These are phyloP conservation scores for Drosophila mayaguana DNA, from an alignment of 2,888 invertebrate genomes.

Conservation along the genomic window DNA sequence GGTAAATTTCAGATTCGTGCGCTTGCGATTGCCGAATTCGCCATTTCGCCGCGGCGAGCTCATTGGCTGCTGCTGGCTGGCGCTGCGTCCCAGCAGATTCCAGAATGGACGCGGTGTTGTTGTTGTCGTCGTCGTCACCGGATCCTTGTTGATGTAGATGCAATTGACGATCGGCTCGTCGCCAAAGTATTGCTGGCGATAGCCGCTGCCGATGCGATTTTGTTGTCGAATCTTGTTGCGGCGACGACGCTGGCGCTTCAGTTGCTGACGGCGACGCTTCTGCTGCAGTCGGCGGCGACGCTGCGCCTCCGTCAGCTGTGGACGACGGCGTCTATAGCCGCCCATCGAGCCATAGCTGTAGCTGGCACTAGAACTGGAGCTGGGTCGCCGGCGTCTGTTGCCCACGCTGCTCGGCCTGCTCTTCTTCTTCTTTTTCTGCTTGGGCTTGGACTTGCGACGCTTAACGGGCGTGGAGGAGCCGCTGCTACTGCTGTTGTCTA, in stretches of 20 bases:
- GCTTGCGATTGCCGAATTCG: constrained; percentile 77
- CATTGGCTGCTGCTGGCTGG: constrained; percentile 22
- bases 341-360: constrained; percentile 37
- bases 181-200: constrained; percentile 50
- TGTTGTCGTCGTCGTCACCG: constrained; percentile 61
- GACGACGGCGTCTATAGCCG: constrained; percentile 65
- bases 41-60: constrained; percentile 43
- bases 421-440: constrained; percentile 34
- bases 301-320: constrained; percentile 32
- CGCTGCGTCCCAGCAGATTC: constrained; percentile 75
- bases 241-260: constrained; percentile 55
- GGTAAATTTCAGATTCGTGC: constrained; percentile 65
- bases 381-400: constrained; percentile 47
- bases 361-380: constrained; percentile 10
- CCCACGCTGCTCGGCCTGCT: constrained; percentile 28
- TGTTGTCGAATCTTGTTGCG: constrained; percentile 62
- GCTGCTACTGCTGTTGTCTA: constrained; percentile 18
- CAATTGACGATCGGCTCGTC: constrained; percentile 74
- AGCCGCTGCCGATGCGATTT: constrained; percentile 25
- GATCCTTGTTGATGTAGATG: constrained; percentile 78
- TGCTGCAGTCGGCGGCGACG: constrained; percentile 32
- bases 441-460: constrained; percentile 31
- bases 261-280: constrained; percentile 51
- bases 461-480: constrained; percentile 17
- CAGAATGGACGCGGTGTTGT: constrained; percentile 82